Conservation (phyloP, 2,113 vertebrate species). For the Neogale vison region DNA sequence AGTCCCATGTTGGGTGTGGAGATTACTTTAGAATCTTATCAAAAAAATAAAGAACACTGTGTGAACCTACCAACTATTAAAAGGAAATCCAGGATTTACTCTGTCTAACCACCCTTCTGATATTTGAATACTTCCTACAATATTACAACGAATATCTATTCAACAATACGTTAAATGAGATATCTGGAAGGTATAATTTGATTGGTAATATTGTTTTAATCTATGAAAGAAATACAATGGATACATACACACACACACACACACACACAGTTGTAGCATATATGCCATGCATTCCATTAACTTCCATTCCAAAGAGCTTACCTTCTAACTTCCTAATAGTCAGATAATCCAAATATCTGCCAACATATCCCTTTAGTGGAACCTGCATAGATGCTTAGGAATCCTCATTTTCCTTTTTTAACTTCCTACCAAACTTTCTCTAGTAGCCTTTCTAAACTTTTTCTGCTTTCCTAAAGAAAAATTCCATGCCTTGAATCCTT, state of each 20-base stretch:
- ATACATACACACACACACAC: background rate
- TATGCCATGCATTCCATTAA: background rate
- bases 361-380: background rate
- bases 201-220: background rate
- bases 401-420: constrained; percentile 28
- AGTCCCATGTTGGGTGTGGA: background rate
- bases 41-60: background rate
- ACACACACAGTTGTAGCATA: background rate
- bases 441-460: background rate
- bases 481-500: background rate
- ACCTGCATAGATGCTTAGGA: background rate
- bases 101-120: background rate
- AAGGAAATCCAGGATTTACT: constrained; percentile 20
- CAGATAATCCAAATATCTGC: background rate
- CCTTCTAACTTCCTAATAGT: background rate
- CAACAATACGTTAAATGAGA: background rate
- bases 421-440: background rate
- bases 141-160: background rate
- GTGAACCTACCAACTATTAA: background rate
- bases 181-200: background rate
- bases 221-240: background rate
- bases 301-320: background rate
- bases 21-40: background rate
- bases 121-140: background rate
- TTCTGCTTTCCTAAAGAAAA: constrained; percentile 24